These are phyloP conservation scores for Colletes collaris DNA, from an alignment of 2,888 invertebrate genomes.

Conservation along the genomic window DNA sequence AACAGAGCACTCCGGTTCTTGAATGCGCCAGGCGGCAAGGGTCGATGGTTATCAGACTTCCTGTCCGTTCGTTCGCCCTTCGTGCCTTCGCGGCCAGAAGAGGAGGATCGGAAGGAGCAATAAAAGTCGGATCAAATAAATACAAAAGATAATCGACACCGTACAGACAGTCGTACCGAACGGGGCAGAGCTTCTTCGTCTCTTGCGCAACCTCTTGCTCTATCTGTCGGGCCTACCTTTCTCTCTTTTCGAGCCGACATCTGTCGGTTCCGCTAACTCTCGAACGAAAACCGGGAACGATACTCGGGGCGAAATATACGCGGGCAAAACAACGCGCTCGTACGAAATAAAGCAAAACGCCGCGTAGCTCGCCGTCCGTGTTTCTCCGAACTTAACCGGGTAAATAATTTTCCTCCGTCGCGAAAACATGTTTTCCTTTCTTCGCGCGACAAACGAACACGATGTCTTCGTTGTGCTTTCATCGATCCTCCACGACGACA, in stretches of 20 bases:
- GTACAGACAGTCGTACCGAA: conserved; percentile 54
- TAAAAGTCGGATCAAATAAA: conserved; percentile 66
- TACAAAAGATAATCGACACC: conserved; percentile 70
- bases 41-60: conserved; percentile 77
- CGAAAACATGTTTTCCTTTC: conserved; percentile 22
- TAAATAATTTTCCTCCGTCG: background rate
- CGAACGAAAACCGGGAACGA: conserved; percentile 28
- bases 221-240: conserved; percentile 16
- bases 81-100: conserved; percentile 54
- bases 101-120: conserved; percentile 48
- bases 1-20: conserved; percentile 59
- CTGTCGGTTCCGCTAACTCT: conserved; percentile 57
- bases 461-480: too few species aligned
- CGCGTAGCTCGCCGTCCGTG: background rate
- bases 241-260: conserved; percentile 49
- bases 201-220: conserved; percentile 33
- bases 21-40: conserved; percentile 66
- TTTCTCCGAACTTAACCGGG: background rate
- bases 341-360: conserved; percentile 9
- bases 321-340: conserved; percentile 26
- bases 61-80: conserved; percentile 69
- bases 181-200: conserved; percentile 27
- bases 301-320: conserved; percentile 27
- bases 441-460: too few species aligned
- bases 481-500: too few species aligned